Base-by-base conservation (phyloP, 2,797 vertebrate genomes). In the Enteromius trimaculatus region DNA sequence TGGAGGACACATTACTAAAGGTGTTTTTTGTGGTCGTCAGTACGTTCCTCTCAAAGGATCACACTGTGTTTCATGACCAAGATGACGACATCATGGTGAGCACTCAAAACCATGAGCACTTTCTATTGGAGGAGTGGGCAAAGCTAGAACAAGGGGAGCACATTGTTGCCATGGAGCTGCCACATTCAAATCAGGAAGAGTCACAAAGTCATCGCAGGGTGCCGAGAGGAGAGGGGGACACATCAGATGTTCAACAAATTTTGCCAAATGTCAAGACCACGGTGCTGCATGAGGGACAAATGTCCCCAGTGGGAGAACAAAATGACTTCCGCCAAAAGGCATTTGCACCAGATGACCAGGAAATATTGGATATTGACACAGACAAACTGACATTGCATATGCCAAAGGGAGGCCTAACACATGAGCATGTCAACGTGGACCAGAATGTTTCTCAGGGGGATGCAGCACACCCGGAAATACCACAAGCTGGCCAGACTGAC, bases 1-100 rank as follows among this genome's bases (percentile, higher is more conserved):
- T 98, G 97, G 94, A 95, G 0, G 87, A 95, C 74, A 94, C 91
- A 80, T 86, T 98, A 79, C 93, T 97, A 86, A 92, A 93, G 47
- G 95, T 96, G 78, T 93, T 96, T 69, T 88, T 97, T 74, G 90
- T 98, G 79, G 93, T 96, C 85, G 89, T 96, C 79, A 95, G 97
- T 88, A 95, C 97, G 53, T 86, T 94, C 23, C 95, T 93, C 89
- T 95, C 95, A 0, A 93, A 90, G 42, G 94, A 98, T 70, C 92
- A 96, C 26, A 89, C 92, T 6, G 88, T 92, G 0, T 4, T 96
- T 66, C 91, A 93, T 0, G 93, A 98, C 71, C 91, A 90, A 21
- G 87, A 93, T 0, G 91, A 95, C 13, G 84, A 92, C 69, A 83
- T 92, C 66, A 87, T 92, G 79, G 88, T 64, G 34, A 92, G 91